Percentiles rank a stretch among this genome's conserved stretches.
These are phyloP conservation scores for Ectemnius continuus DNA, from an alignment of 2,888 invertebrate genomes.

Conservation along the genomic window DNA sequence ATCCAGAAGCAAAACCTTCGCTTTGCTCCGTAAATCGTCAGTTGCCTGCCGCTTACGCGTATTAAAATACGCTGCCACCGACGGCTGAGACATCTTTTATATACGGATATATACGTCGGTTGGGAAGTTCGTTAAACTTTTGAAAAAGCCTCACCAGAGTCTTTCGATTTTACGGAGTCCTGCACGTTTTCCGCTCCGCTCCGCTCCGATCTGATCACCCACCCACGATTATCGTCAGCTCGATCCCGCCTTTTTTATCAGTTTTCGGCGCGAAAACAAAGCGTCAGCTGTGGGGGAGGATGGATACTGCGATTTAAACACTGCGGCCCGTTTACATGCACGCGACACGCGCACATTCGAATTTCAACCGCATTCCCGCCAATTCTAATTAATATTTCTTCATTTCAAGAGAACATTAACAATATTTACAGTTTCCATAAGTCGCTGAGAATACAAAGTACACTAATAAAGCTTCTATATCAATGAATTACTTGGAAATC, in stretches of 20 bases:
- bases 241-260: slow-evolving; percentile 49
- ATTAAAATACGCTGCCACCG: slow-evolving; percentile 87
- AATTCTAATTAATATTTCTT: too few relatives aligned
- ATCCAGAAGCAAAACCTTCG: slow-evolving; percentile 78
- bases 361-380: too few relatives aligned
- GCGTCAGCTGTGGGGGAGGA: neutral
- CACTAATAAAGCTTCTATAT: too few relatives aligned
- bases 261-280: slow-evolving; percentile 44
- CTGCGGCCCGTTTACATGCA: slow-evolving; percentile 1
- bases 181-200: neutral
- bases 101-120: slow-evolving; percentile 41
- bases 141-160: slow-evolving; percentile 25
- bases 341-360: neutral
- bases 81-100: slow-evolving; percentile 87
- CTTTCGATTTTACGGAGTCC: slow-evolving; percentile 1
- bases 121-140: slow-evolving; percentile 37
- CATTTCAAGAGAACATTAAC: too few relatives aligned
- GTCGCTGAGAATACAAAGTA: too few relatives aligned
- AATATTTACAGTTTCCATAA: too few relatives aligned
- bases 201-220: neutral
- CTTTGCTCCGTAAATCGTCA: slow-evolving; percentile 81
- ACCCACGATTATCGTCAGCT: neutral
- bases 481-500: too few relatives aligned
- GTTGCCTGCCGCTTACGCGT: slow-evolving; percentile 87
- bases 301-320: slow-evolving; percentile 4